Conservation (phyloP, 2,888 invertebrate species). For the Altica lythri region DNA sequence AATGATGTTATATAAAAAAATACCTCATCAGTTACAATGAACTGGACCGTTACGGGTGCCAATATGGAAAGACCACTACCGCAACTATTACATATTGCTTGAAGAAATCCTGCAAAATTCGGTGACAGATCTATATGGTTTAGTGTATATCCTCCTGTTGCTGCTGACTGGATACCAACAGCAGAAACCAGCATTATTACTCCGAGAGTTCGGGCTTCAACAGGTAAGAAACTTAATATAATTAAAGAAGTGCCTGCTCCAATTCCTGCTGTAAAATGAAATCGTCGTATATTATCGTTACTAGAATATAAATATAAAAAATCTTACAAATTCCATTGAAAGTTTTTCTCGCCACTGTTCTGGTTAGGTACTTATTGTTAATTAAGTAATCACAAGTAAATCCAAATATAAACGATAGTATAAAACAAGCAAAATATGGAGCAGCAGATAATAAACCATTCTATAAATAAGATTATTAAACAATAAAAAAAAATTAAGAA, state of each 20-base stretch:
- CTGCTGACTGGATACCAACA: constrained; percentile 59
- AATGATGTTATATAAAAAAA: constrained; percentile 23
- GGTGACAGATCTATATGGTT: constrained; percentile 86
- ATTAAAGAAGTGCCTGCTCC: constrained; percentile 72
- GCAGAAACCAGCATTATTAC: constrained; percentile 70
- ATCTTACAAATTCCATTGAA: constrained; percentile 59
- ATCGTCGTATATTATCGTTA: not conserved
- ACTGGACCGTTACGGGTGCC: constrained; percentile 74
- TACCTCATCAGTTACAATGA: constrained; percentile 71
- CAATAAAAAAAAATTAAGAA: constrained; percentile 4
- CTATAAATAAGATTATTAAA: constrained; percentile 49
- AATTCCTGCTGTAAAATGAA: constrained; percentile 48
- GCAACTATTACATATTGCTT: constrained; percentile 80
- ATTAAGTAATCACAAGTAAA: constrained; percentile 66
- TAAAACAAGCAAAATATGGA: constrained; percentile 74
- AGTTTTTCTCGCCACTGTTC: constrained; percentile 59
- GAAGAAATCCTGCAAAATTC: constrained; percentile 79
- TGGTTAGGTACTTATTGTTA: constrained; percentile 48
- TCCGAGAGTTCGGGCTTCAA: constrained; percentile 64
- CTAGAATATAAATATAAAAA: not conserved
- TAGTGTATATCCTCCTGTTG: constrained; percentile 68
- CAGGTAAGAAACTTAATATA: constrained; percentile 60
- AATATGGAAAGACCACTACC: constrained; percentile 78
- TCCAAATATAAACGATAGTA: constrained; percentile 72
- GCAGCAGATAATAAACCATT: constrained; percentile 71